phyloP scores from a whole-genome alignment of 2,797 vertebrate species.

The Liparis tanakae region DNA sequence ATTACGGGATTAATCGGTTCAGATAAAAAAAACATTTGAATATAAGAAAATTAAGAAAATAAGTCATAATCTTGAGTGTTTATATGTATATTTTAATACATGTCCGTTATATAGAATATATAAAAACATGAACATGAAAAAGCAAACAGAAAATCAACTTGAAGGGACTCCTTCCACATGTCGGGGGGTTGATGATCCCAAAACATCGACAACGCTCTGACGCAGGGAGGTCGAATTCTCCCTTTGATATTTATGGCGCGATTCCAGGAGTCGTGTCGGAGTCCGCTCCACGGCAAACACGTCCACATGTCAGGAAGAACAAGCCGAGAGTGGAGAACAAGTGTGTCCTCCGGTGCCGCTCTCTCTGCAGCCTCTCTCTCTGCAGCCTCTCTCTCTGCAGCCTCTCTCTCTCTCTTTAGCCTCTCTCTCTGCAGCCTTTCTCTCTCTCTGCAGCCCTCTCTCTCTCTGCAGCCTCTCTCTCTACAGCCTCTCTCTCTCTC shows the following conservation, averaged over 20 bases:
- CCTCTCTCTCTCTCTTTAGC: too few relatives aligned
- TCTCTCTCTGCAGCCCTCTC: too few relatives aligned
- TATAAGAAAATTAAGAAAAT: too few relatives aligned
- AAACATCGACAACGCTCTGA: neutral
- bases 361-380: constrained; percentile 63
- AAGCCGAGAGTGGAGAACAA: constrained; percentile 33
- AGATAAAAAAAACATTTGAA: too few relatives aligned
- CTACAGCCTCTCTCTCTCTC: too few relatives aligned
- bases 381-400: too few relatives aligned
- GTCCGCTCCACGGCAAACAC: neutral
- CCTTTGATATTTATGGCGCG: neutral
- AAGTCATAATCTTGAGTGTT: too few relatives aligned
- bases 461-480: too few relatives aligned
- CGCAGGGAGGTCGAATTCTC: neutral
- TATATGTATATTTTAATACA: too few relatives aligned
- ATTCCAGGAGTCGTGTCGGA: neutral
- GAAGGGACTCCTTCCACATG: neutral
- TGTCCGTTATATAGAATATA: neutral
- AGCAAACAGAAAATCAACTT: neutral
- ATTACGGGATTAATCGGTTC: too few relatives aligned
- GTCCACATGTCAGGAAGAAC: constrained; percentile 16
- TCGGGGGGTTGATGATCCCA: neutral
- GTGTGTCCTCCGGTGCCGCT: constrained; percentile 16
- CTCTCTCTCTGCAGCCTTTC: too few relatives aligned
- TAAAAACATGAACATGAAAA: neutral